Evolutionary conservation across 2,888 invertebrate species (phyloP).

Genomic region (Acrobasis consociella): DNA sequence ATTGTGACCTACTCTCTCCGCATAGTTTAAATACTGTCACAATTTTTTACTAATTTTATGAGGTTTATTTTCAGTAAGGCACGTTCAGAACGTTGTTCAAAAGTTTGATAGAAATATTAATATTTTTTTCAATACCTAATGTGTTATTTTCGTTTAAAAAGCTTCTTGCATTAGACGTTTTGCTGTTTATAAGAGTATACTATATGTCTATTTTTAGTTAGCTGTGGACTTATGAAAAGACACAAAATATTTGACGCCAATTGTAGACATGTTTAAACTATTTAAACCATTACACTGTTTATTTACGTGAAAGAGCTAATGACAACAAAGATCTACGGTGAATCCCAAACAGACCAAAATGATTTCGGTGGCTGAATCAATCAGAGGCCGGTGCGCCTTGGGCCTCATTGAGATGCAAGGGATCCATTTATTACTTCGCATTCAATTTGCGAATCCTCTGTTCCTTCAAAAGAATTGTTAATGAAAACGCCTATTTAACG

Average conservation of each 20-base stretch:
- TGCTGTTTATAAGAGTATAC: too few relatives aligned
- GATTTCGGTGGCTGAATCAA: slow-evolving; percentile 67
- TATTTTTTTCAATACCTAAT: background rate
- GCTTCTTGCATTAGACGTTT: background rate
- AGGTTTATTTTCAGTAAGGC: slow-evolving; percentile 11
- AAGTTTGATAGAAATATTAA: background rate
- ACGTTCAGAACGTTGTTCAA: background rate
- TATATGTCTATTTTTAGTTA: too few relatives aligned
- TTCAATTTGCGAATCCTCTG: slow-evolving; percentile 60
- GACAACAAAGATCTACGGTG: slow-evolving; percentile 54
- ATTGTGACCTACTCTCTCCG: background rate
- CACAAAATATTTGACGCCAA: too few relatives aligned
- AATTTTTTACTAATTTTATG: slow-evolving; percentile 7
- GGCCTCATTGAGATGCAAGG: slow-evolving; percentile 72
- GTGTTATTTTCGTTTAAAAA: background rate
- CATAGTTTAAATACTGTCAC: slow-evolving; percentile 1
- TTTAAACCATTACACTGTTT: slow-evolving; percentile 50
- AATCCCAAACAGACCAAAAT: slow-evolving; percentile 62
- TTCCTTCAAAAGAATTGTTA: slow-evolving; percentile 53
- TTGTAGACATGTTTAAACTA: background rate
- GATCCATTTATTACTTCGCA: slow-evolving; percentile 69
- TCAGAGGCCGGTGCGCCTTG: slow-evolving; percentile 58
- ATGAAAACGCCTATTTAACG: slow-evolving; percentile 41
- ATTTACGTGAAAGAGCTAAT: slow-evolving; percentile 55
- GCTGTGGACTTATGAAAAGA: too few relatives aligned